Conservation (phyloP, 2,888 invertebrate species). For the Tenthredo notha region DNA sequence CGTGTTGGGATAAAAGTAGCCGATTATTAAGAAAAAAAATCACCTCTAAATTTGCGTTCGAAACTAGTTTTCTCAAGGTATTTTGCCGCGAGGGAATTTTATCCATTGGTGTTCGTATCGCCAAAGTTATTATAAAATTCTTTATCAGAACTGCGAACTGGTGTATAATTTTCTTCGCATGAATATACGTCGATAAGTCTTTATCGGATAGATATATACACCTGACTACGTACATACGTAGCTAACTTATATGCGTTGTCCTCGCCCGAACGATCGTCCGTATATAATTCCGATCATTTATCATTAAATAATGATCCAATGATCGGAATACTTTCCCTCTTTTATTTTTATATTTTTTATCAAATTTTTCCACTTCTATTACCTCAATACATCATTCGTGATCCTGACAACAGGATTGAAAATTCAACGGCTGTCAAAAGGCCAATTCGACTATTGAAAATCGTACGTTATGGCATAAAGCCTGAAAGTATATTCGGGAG, state of each 20-base stretch:
- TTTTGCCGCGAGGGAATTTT: not conserved
- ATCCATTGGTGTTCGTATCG: conserved; percentile 4
- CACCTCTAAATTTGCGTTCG: not conserved
- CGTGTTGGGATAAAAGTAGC: not conserved
- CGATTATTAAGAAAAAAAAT: not conserved
- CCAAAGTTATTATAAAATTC: conserved; percentile 1
- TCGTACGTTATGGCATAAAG: not conserved
- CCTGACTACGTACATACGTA: not conserved
- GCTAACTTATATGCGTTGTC: conserved; percentile 16
- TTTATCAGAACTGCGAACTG: not conserved
- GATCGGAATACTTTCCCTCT: not conserved
- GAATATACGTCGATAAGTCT: conserved; percentile 33
- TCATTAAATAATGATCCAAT: not conserved
- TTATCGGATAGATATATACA: not conserved
- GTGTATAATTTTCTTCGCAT: conserved; percentile 26
- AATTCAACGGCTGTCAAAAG: not conserved
- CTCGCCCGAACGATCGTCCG: conserved; percentile 4
- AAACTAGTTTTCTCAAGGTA: not conserved
- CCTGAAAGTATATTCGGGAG: not conserved
- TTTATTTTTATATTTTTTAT: not conserved
- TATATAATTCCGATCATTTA: conserved; percentile 18
- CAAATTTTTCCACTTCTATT: not conserved
- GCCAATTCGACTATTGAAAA: not conserved
- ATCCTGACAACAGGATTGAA: not conserved
- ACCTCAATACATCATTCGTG: too few relatives aligned